Evolutionary conservation across 2,113 vertebrate genomes (phyloP).

Genomic region (Proterorhinus semilunaris): DNA sequence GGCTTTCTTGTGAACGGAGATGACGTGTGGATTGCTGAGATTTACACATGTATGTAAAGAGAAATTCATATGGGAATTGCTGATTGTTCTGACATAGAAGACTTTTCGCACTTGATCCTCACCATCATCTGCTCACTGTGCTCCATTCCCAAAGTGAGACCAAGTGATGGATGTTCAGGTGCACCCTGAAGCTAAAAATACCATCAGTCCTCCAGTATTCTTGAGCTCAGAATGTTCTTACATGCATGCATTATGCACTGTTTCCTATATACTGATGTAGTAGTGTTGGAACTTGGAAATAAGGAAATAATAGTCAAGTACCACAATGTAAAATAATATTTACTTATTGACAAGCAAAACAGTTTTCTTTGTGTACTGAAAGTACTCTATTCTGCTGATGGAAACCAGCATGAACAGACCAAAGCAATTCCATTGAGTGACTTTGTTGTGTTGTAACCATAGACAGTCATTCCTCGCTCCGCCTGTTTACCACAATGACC

Average conservation of each 20-base stretch:
- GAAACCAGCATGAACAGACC: too few relatives aligned
- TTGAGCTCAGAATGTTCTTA: slow-evolving; percentile 5
- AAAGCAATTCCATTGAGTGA: too few relatives aligned
- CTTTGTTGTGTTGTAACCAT: too few relatives aligned
- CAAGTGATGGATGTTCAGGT: slow-evolving; percentile 56
- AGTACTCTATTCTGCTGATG: too few relatives aligned
- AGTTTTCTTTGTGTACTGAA: too few relatives aligned
- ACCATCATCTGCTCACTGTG: neutral
- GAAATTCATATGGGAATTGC: slow-evolving; percentile 67
- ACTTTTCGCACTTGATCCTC: slow-evolving; percentile 23
- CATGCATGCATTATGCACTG: neutral
- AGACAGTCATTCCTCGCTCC: too few relatives aligned
- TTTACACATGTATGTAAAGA: slow-evolving; percentile 62
- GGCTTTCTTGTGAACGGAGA: slow-evolving; percentile 65
- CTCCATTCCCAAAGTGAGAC: slow-evolving; percentile 32
- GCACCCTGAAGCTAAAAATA: slow-evolving; percentile 47
- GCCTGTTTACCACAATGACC: too few relatives aligned
- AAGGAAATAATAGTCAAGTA: too few relatives aligned
- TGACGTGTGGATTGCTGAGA: slow-evolving; percentile 53
- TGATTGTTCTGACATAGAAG: slow-evolving; percentile 47
- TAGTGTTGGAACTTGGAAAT: neutral
- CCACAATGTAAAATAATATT: too few relatives aligned
- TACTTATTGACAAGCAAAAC: too few relatives aligned
- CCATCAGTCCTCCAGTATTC: slow-evolving; percentile 8
- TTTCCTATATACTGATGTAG: neutral